Base-by-base conservation (phyloP, 2,797 vertebrate genomes). In the Nasua narica region DNA sequence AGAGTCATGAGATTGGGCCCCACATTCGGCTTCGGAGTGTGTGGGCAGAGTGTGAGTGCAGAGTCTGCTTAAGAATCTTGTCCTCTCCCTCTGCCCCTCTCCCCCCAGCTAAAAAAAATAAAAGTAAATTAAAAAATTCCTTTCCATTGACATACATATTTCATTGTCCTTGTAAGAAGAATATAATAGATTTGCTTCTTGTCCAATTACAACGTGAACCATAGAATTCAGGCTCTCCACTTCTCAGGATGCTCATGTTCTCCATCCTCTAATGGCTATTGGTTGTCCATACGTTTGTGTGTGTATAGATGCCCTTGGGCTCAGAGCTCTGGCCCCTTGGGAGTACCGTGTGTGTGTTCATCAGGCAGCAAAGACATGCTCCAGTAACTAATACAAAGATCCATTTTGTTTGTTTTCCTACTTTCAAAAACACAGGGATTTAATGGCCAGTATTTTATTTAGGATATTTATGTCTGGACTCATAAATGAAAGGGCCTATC, bases 381-480 rank as follows among this genome's bases (percentile, higher is more conserved):
- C 37, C 23, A 21, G 52, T 35, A 60, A 67, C 32, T 29, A 37
- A 58, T 32, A 54, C 14, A 1, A 7, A 72, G 46, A n/a, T 52
- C 9, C 3, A 29, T 60, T 87, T 56, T 74, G 8, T 23, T 25
- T 79, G 0, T 91, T 86, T 86, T 46, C 74, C n/a, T 87, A 9
- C 23, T 70, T 92, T 95, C 89, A 86, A 69, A 94, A 87, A 76
- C 82, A 46, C 1, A 86, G 13, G 69, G 35, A 67, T 86, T 95
- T 82, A 72, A 94, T 72, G 65, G 25, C 40, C 50, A 77, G 10
- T 52, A 25, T 81, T 83, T 87, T 62, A 65, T 87, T 87, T 78
- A 60, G 60, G 78, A 56, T 70, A 70, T 89, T 91, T 93, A 43
- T 84, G 54, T 86, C 7, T 60, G 65, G 48, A 16, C 67, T 65